Evolutionary conservation across 1,140 invertebrate species (phyloP).

Genomic region (Hyles vespertilio): DNA sequence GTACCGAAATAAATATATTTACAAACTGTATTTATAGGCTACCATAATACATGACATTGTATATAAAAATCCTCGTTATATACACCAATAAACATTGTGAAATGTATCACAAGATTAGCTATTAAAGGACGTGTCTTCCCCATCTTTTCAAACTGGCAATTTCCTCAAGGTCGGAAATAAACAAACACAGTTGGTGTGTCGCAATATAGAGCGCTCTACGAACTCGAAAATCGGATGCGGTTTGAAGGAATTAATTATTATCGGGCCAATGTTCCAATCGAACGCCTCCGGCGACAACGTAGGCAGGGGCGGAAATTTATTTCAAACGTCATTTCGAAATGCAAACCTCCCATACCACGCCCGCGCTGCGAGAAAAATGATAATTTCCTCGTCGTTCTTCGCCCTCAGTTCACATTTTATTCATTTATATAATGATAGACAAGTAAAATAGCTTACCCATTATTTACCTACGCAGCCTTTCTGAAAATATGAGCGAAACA

Average conservation of each 20-base stretch:
- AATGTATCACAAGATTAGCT: no score
- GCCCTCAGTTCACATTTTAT: constrained; percentile 13
- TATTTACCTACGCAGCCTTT: no score
- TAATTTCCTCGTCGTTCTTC: constrained; percentile 36
- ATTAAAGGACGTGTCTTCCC: no score
- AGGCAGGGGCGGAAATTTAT: constrained; percentile 58
- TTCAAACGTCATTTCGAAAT: constrained; percentile 62
- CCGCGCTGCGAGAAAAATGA: constrained; percentile 33
- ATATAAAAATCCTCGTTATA: no score
- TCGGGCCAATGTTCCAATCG: constrained; percentile 67
- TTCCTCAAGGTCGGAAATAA: constrained; percentile 1
- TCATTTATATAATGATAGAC: constrained; percentile 5
- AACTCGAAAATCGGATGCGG: constrained; percentile 37
- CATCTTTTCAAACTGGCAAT: no score
- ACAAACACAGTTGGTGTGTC: constrained; percentile 2
- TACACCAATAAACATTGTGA: no score
- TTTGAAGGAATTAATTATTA: constrained; percentile 61
- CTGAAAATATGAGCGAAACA: no score
- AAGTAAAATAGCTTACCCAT: not conserved
- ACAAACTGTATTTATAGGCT: no score
- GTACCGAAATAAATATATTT: no score
- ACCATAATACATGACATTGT: no score
- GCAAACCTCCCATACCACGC: constrained; percentile 29
- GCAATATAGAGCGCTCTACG: constrained; percentile 4
- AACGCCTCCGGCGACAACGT: constrained; percentile 40